phyloP scores from a whole-genome alignment of 2,113 vertebrate species.

The Phoxinus phoxinus region DNA sequence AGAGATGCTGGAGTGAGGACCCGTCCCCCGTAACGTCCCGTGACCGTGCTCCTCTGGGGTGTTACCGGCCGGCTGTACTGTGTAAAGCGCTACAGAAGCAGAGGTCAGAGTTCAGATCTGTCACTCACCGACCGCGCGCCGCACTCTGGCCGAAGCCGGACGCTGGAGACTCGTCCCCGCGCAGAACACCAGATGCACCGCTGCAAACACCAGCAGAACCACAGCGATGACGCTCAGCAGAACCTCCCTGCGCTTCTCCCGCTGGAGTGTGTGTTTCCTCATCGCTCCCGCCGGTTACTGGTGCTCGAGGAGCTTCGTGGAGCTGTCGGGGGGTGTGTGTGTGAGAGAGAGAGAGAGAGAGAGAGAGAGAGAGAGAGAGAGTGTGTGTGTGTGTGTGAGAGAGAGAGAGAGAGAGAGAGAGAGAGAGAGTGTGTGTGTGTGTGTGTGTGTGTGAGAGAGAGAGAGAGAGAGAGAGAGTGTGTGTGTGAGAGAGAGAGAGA shows the following conservation, averaged over 20 bases:
- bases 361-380: too few species aligned
- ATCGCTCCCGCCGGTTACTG: constrained; percentile 44
- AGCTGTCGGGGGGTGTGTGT: neutral
- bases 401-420: neutral
- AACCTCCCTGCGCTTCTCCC: constrained; percentile 70
- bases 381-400: too few species aligned
- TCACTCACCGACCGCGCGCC: constrained; percentile 76
- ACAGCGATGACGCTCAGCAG: constrained; percentile 73
- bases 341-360: neutral
- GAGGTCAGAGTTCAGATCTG: neutral
- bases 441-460: neutral
- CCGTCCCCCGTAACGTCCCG: too few species aligned
- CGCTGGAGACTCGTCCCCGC: constrained; percentile 55
- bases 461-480: neutral
- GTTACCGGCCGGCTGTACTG: too few species aligned
- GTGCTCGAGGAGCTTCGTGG: neutral
- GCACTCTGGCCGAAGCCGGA: constrained; percentile 56
- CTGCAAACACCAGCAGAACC: constrained; percentile 70
- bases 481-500: neutral
- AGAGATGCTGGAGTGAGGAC: too few species aligned
- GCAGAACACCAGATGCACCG: constrained; percentile 67
- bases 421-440: neutral
- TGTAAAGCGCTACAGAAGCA: neutral
- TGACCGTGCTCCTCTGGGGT: too few species aligned
- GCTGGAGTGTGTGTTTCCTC: constrained; percentile 55